Evolutionary conservation across 2,797 vertebrate genomes (phyloP), one percentile per base, ranked within the genome.

Genomic region (Microchirus variegatus): DNA sequence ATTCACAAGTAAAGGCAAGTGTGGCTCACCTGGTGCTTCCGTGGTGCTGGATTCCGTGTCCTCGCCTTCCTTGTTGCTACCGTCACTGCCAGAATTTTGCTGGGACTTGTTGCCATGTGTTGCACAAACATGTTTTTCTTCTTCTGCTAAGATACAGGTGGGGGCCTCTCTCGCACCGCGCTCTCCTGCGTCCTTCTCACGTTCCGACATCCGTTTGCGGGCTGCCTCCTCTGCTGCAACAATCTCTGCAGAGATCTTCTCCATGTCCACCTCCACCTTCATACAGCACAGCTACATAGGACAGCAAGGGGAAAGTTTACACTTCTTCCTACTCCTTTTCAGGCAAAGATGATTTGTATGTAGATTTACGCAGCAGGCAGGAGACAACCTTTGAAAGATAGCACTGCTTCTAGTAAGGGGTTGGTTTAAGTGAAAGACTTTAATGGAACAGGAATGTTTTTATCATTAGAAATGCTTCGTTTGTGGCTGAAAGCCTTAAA

Each of bases 211-310:
- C 5, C 95, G 91, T 71, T 95, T 95, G 49, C 95, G 95, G 12
- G 96, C 94, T 55, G 94, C 94, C 12, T 99, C 98, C 77, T 99
- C 98, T 0, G 97, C 97, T 17, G 96, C 96, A 5, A 96, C 91
- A 9, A 99, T 97, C 83, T 99, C 98, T 10, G 97, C 94, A 3
- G 96, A 97, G 31, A 99, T 96, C 89, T 99, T 99, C 84, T 99
- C 97, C 97, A 98, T 98, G 77, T 99, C 96, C 81, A 99, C 98
- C 84, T 99, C 98, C 63, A 99, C 96, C 85, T 99, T 99, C 91
- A 97, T 90, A 61, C 95, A 92, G 70, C 97, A 98, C 61, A 99
- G 86, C 98, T 99, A 70, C 45, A 18, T 35, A 73, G 19, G 1
- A 58, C 4, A 5, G 4, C 22, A 22, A n/a, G n/a, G 22, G 22